Conservation (phyloP, 2,113 vertebrate species). For the Dipodomys spectabilis region DNA sequence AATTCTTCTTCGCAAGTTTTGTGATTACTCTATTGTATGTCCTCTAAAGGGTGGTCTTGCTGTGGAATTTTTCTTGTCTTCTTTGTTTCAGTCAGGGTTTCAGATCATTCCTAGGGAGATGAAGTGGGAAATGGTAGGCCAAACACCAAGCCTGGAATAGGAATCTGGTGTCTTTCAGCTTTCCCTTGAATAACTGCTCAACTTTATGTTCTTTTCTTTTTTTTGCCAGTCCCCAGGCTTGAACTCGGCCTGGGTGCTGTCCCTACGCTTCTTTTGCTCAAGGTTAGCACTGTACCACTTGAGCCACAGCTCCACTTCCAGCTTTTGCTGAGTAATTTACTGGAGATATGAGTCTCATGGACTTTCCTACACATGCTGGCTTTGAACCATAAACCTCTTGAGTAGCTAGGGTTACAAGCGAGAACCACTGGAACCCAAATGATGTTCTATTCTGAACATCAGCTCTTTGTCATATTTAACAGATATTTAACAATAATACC, state of each 20-base stretch:
- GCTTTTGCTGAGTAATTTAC: no score
- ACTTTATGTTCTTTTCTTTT: neutral
- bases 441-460: neutral
- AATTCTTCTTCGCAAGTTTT: neutral
- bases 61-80: neutral
- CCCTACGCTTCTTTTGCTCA: no score
- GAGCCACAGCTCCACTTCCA: no score
- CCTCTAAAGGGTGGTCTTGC: neutral
- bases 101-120: neutral
- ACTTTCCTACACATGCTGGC: no score
- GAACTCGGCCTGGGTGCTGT: no score
- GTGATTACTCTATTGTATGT: neutral
- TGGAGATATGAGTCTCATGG: no score
- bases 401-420: no score
- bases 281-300: no score
- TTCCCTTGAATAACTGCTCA: neutral
- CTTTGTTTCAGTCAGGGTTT: neutral
- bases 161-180: neutral
- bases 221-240: no score
- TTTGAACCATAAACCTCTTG: no score
- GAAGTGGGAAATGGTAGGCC: neutral
- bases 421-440: neutral
- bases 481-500: neutral
- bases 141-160: neutral
- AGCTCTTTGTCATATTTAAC: neutral